These are phyloP conservation scores for Diadumene lineata DNA, from an alignment of 92 coral and sea anemone species.

Conservation along the genomic window DNA sequence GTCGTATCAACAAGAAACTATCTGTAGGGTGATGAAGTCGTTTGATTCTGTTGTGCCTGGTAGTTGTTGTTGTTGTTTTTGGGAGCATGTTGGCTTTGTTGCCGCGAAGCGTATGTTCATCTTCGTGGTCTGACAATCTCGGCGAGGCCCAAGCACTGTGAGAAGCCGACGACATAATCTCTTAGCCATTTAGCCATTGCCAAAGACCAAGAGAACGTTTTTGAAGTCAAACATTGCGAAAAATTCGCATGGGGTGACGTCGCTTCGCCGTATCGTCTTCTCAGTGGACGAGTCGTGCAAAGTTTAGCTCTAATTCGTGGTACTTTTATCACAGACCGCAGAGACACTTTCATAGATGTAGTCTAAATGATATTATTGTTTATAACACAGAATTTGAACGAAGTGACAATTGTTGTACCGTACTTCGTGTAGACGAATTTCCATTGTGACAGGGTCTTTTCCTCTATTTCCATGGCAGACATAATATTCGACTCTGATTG, in stretches of 20 bases:
- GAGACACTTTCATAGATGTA: neutral
- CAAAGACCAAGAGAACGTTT: neutral
- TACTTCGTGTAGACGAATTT: neutral
- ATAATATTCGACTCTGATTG: conserved; percentile 11
- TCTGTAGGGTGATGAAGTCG: conserved; percentile 80
- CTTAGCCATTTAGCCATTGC: conserved; percentile 38
- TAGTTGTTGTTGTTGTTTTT: neutral
- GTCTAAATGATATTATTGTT: neutral
- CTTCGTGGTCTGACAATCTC: conserved; percentile 35
- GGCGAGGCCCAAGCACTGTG: conserved; percentile 75
- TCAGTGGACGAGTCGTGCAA: neutral
- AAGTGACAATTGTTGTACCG: no score
- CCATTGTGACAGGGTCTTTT: conserved; percentile 19
- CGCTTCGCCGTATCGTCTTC: neutral
- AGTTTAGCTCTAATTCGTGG: neutral
- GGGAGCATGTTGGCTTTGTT: neutral
- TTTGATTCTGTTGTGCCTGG: conserved; percentile 42
- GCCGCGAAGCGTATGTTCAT: neutral
- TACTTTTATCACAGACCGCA: neutral
- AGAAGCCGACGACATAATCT: conserved; percentile 48
- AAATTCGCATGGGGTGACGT: neutral
- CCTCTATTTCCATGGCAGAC: conserved; percentile 1
- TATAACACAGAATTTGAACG: neutral
- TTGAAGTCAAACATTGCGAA: neutral
- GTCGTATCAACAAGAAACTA: conserved; percentile 42